Conservation (phyloP, 2,797 vertebrate genomes). For the Hybognathus amarus region DNA sequence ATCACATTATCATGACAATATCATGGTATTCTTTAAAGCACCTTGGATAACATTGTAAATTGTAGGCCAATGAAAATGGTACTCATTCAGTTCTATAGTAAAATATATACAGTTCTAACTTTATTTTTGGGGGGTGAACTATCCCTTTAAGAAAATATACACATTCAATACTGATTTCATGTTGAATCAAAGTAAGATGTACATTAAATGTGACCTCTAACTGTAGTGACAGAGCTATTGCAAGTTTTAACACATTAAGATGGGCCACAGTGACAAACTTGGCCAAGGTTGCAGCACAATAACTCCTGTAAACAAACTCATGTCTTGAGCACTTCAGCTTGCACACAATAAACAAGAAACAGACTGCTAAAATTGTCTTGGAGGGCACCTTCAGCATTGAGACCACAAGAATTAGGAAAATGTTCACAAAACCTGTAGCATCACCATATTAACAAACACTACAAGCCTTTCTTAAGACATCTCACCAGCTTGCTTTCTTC, state of each 20-base stretch:
- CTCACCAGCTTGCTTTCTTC: not conserved
- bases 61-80: too few species aligned
- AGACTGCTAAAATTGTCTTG: slow-evolving; percentile 39
- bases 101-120: too few species aligned
- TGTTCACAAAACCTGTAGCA: not conserved
- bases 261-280: slow-evolving; percentile 41
- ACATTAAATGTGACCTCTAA: slow-evolving; percentile 11
- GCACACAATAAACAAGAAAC: slow-evolving; percentile 36
- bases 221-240: slow-evolving; percentile 5
- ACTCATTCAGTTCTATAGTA: too few species aligned
- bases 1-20: too few species aligned
- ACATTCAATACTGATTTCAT: not conserved
- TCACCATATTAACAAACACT: not conserved
- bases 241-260: slow-evolving; percentile 36
- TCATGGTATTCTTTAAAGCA: too few species aligned
- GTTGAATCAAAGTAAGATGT: not conserved
- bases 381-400: slow-evolving; percentile 50
- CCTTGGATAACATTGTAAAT: too few species aligned
- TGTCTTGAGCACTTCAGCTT: slow-evolving; percentile 46
- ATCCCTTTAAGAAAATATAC: not conserved
- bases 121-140: not conserved
- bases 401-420: not conserved
- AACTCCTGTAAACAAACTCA: slow-evolving; percentile 52
- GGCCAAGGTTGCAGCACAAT: slow-evolving; percentile 53
- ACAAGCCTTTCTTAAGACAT: not conserved